Evolutionary conservation across 2,797 vertebrate genomes (phyloP).

Genomic region (Neosilurus mollespiculum): DNA sequence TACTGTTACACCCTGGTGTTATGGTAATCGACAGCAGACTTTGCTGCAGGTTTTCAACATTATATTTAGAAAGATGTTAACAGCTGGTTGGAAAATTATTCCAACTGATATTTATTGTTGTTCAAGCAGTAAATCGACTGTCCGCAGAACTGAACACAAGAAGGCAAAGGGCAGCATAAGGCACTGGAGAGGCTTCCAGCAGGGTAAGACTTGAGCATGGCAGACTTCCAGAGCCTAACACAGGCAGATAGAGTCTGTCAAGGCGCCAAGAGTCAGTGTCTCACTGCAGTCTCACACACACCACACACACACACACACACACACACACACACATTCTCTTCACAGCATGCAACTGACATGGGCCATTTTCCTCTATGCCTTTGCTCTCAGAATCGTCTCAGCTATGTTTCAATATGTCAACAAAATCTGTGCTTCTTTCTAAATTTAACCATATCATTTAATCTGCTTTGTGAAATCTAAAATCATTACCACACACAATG

Average conservation of each 20-base stretch:
- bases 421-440: not conserved
- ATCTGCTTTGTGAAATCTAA: not conserved
- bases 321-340: not conserved
- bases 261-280: constrained; percentile 10
- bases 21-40: not conserved
- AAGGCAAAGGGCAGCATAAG: constrained; percentile 33
- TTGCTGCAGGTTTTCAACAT: too few relatives aligned
- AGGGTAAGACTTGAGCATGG: constrained; percentile 26
- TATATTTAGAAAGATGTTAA: not conserved
- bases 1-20: not conserved
- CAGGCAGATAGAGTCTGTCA: constrained; percentile 25
- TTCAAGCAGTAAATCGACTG: not conserved
- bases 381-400: not conserved
- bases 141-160: not conserved
- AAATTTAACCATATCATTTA: not conserved
- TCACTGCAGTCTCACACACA: constrained; percentile 18
- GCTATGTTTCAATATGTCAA: not conserved
- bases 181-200: constrained; percentile 9
- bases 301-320: not conserved
- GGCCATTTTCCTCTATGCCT: not conserved
- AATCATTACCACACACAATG: not conserved
- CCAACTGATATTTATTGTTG: not conserved
- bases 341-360: not conserved
- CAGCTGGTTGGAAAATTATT: not conserved
- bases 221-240: constrained; percentile 32